Evolutionary conservation across 2,797 vertebrate genomes (phyloP), one percentile per base, ranked within the genome.

Genomic region (Amblyraja radiata): DNA sequence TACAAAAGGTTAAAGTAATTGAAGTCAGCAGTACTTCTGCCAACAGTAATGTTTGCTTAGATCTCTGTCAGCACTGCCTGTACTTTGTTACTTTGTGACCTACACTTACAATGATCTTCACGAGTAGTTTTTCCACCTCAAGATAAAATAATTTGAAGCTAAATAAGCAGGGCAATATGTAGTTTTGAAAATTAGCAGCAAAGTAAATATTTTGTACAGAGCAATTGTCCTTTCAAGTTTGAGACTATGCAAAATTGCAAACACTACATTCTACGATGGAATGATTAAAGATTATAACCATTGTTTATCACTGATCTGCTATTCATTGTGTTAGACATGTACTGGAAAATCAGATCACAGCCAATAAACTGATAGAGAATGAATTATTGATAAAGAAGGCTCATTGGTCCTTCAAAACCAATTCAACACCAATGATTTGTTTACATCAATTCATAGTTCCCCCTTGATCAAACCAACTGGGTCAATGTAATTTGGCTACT

Each of bases 21-120:
- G 63, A 88, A 88, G 84, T 88, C 90, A 91, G 68, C 68, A 91
- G 21, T 71, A 91, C 28, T 88, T 54, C 90, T 91, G 90, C 90
- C 90, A 91, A 91, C 90, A 74, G 71, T 74, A 74, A 91, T 91
- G 36, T 91, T 73, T 91, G 36, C 36, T 74, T 13, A 39, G 39
- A 68, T 74, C 71, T 46, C 90, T 74, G 36, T 74, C 39, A 74
- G 65, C 68, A 74, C 68, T 91, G 63, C 10, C 68, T 91, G 90
- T 61, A 84, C 78, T 39, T 79, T 79, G 78, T 79, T 88, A 68
- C 63, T 68, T 21, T 36, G 84, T 88, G 84, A 68, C 63, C n/a
- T 68, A 21, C 10, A 36, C 84, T 88, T 68, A 18, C n/a, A 88
- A 9, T 88, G n/a, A 32, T 68, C 18, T 88, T 39, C 84, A 23